Percentiles rank a stretch among this genome's conserved stretches.
Evolutionary conservation across 2,888 invertebrate genomes (phyloP).

Genomic region (Melanchra persicariae): DNA sequence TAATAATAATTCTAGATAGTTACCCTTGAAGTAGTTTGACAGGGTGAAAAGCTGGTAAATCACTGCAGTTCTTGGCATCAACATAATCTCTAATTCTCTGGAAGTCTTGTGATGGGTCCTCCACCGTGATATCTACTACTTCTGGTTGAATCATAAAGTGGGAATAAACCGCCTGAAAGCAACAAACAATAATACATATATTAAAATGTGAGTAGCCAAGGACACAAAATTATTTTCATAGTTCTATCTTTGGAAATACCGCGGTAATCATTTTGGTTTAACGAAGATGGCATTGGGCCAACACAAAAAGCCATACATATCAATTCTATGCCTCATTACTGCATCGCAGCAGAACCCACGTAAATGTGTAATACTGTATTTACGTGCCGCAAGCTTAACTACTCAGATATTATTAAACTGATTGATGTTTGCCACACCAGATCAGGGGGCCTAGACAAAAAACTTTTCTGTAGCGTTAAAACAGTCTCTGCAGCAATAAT

Average conservation of each 20-base stretch:
- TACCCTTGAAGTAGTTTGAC: slow-evolving; percentile 93
- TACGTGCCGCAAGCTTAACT: not conserved
- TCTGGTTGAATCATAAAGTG: slow-evolving; percentile 88
- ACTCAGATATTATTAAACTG: not conserved
- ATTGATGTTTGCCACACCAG: not conserved
- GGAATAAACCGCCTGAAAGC: slow-evolving; percentile 89
- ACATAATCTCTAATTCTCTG: slow-evolving; percentile 97
- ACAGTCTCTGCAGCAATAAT: no score
- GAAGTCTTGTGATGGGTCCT: slow-evolving; percentile 98
- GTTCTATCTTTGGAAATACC: not conserved
- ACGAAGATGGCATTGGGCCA: slow-evolving; percentile 27
- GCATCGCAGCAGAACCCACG: slow-evolving; percentile 9
- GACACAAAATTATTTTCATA: slow-evolving; percentile 1
- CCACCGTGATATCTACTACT: slow-evolving; percentile 94
- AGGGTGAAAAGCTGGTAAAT: slow-evolving; percentile 92
- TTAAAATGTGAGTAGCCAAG: not conserved
- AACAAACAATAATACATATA: not conserved
- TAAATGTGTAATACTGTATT: slow-evolving; percentile 9
- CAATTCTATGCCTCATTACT: not conserved
- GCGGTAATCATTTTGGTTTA: slow-evolving; percentile 1
- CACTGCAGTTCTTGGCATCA: slow-evolving; percentile 94
- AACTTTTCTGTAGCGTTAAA: no score
- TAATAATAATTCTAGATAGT: slow-evolving; percentile 33
- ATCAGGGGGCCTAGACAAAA: no score
- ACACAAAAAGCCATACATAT: slow-evolving; percentile 7